Conservation (phyloP, 1,140 invertebrate genomes). For the Fopius arisanus region DNA sequence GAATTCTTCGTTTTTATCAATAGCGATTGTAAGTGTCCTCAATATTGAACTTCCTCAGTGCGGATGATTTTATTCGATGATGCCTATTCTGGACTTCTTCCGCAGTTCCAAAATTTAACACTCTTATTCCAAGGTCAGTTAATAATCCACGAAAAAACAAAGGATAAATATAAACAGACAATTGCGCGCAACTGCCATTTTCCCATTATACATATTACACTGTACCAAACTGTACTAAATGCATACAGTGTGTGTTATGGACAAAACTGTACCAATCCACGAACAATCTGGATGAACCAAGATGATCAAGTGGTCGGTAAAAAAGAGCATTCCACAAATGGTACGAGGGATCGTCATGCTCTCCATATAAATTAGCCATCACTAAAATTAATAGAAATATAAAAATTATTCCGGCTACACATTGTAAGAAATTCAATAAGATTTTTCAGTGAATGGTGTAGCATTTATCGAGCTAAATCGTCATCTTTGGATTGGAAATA, state of each 20-base stretch:
- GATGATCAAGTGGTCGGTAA: too few species aligned
- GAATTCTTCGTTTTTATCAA: neutral
- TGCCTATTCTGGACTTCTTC: neutral
- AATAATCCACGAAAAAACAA: neutral
- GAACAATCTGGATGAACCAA: too few species aligned
- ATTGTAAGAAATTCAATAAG: too few species aligned
- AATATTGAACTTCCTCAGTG: neutral
- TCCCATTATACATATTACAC: neutral
- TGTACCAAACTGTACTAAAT: too few species aligned
- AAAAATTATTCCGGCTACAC: too few species aligned
- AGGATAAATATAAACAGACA: slow-evolving; percentile 26
- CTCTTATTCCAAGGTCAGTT: neutral
- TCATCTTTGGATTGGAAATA: too few species aligned
- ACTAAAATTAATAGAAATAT: too few species aligned
- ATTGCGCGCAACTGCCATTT: slow-evolving; percentile 29
- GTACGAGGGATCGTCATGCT: too few species aligned
- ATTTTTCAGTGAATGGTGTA: too few species aligned
- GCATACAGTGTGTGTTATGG: neutral
- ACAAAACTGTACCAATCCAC: too few species aligned
- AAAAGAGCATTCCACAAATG: neutral
- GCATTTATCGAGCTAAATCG: too few species aligned
- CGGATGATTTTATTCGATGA: neutral
- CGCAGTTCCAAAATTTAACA: neutral
- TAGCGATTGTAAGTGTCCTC: neutral
- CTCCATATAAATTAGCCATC: too few species aligned